Evolutionary conservation across 2,888 invertebrate species (phyloP).

Genomic region (Ormyrus pomaceus): DNA sequence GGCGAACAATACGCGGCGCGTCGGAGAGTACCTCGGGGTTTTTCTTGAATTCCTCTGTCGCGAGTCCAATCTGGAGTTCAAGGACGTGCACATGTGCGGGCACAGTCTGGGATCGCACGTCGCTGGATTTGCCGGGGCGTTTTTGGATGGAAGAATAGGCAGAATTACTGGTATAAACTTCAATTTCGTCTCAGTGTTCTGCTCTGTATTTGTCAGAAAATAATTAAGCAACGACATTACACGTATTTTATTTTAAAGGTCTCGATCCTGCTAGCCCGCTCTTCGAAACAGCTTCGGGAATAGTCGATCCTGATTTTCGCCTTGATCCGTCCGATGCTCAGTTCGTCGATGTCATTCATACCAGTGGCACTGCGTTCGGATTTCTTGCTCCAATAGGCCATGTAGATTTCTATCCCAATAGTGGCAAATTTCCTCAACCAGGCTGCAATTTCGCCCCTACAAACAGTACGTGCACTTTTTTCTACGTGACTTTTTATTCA

Average conservation of each 20-base stretch:
- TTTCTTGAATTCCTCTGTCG: conserved; percentile 67
- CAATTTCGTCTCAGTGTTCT: too few relatives aligned
- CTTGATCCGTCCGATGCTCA: conserved; percentile 82
- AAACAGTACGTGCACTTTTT: conserved; percentile 61
- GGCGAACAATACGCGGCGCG: conserved; percentile 67
- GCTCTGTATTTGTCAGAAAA: too few relatives aligned
- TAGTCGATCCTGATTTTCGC: conserved; percentile 71
- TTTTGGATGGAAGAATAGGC: conserved; percentile 66
- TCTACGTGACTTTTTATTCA: not conserved
- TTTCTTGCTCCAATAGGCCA: conserved; percentile 81
- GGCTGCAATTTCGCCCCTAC: conserved; percentile 77
- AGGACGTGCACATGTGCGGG: conserved; percentile 71
- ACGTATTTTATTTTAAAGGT: conserved; percentile 55
- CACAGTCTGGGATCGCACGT: conserved; percentile 74
- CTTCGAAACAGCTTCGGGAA: conserved; percentile 76
- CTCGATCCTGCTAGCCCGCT: conserved; percentile 83
- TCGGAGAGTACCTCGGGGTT: conserved; percentile 67
- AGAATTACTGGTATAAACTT: conserved; percentile 74
- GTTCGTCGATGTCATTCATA: conserved; percentile 86
- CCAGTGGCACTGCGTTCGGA: conserved; percentile 82
- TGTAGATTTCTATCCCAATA: conserved; percentile 86
- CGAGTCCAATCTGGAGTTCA: conserved; percentile 68
- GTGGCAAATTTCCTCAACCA: conserved; percentile 82
- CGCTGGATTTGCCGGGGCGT: conserved; percentile 69
- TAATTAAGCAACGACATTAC: not conserved